A percentile compares a stretch with the other conserved stretches of the same genome.
These are phyloP conservation scores for Megamerina dolium DNA, from an alignment of 2,888 invertebrate genomes.

Conservation along the genomic window DNA sequence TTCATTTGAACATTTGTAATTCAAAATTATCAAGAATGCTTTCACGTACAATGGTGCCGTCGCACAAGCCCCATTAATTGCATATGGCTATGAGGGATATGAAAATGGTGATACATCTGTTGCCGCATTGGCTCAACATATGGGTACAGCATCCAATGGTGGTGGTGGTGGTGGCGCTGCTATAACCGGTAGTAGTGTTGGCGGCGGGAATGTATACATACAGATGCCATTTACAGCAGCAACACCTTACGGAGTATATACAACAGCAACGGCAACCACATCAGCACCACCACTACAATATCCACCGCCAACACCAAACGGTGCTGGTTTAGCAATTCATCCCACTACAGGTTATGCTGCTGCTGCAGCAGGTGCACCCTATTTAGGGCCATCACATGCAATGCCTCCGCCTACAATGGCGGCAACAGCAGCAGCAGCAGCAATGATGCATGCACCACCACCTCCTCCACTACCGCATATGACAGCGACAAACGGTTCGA, in stretches of 20 bases:
- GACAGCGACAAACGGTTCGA: neutral
- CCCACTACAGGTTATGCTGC: neutral
- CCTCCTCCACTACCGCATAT: conserved; percentile 12
- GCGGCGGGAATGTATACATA: too few species aligned
- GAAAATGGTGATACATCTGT: too few species aligned
- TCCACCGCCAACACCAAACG: conserved; percentile 22
- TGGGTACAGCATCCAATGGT: too few species aligned
- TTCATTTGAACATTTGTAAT: conserved; percentile 8
- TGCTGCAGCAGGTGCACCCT: conserved; percentile 23
- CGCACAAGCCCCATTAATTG: too few species aligned
- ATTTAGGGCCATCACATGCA: conserved; percentile 12
- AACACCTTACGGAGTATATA: too few species aligned
- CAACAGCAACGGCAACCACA: neutral
- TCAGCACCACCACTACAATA: neutral
- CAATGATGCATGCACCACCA: conserved; percentile 12
- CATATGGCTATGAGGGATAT: too few species aligned
- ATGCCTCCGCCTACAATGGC: neutral
- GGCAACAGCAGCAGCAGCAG: conserved; percentile 2
- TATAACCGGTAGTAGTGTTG: neutral
- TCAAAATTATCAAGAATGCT: conserved; percentile 6
- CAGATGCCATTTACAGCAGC: too few species aligned
- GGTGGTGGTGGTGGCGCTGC: conserved; percentile 8
- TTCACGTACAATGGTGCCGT: conserved; percentile 11
- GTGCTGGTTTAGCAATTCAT: neutral
- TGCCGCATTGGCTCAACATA: too few species aligned